Evolutionary conservation across 2,113 vertebrate species (phyloP).

Genomic region (Marmota flaviventris): DNA sequence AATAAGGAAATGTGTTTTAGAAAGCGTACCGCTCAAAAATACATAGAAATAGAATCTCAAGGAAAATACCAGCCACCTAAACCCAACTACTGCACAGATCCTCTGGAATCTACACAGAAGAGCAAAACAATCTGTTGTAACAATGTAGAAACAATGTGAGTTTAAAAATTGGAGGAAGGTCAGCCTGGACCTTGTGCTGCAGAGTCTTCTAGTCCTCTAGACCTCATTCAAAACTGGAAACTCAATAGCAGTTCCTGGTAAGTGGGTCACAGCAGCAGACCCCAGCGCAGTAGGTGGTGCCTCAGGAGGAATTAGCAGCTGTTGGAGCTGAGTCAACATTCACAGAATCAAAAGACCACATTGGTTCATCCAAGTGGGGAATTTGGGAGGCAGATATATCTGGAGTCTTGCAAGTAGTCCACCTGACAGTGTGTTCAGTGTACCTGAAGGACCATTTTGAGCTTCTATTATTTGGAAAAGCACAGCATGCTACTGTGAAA

Average conservation of each 20-base stretch:
- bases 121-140: background rate
- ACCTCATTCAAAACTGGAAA: background rate
- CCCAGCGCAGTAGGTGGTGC: rapidly evolving
- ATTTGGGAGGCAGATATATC: background rate
- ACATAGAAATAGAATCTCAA: background rate
- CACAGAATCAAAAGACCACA: background rate
- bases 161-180: background rate
- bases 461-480: background rate
- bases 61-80: background rate
- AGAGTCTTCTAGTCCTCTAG: background rate
- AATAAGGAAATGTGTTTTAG: background rate
- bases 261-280: background rate
- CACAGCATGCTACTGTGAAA: background rate
- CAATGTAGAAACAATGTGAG: background rate
- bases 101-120: background rate
- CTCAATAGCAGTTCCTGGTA: background rate
- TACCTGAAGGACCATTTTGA: background rate
- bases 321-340: background rate
- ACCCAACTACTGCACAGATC: background rate
- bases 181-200: background rate
- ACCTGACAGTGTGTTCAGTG: background rate
- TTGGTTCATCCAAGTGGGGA: background rate
- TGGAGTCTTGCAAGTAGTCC: background rate
- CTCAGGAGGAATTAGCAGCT: background rate
- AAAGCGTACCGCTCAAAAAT: background rate